phyloP scores from a whole-genome alignment of 1,140 invertebrate genomes.

The Dendroctonus valens region DNA sequence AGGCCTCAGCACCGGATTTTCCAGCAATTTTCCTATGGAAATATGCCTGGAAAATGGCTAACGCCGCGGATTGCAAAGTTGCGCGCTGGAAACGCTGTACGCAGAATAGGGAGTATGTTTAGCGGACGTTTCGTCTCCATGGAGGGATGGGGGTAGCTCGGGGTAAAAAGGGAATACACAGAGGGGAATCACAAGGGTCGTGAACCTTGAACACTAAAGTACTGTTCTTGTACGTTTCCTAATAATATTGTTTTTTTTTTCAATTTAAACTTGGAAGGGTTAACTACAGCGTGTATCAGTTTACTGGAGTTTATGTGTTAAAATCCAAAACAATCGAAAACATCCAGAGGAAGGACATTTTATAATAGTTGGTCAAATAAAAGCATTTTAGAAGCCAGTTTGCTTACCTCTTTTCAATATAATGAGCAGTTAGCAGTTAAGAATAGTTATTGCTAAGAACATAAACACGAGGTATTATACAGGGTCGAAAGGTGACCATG shows the following conservation, averaged over 20 bases:
- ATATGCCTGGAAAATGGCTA: constrained; percentile 30
- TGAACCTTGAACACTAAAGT: constrained; percentile 24
- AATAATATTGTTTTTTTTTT: constrained; percentile 13
- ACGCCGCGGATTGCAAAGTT: constrained; percentile 22
- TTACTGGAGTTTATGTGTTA: background rate
- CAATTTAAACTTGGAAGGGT: background rate
- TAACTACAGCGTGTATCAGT: background rate
- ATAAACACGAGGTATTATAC: too few relatives aligned
- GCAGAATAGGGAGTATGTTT: constrained; percentile 14
- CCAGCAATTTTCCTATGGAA: constrained; percentile 14
- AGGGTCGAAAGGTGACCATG: too few relatives aligned
- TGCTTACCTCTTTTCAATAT: too few relatives aligned
- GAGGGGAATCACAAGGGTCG: constrained; percentile 11
- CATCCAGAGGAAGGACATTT: too few relatives aligned
- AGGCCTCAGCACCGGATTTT: constrained; percentile 8
- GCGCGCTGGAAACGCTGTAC: constrained; percentile 18
- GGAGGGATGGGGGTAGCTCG: background rate
- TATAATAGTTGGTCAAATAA: too few relatives aligned
- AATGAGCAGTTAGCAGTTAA: too few relatives aligned
- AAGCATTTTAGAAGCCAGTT: too few relatives aligned
- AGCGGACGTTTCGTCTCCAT: constrained; percentile 5
- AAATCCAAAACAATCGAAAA: background rate
- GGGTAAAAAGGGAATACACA: background rate
- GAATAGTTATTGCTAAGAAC: too few relatives aligned
- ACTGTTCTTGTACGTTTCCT: constrained; percentile 6